Evolutionary conservation across 2,888 invertebrate species (phyloP), one percentile per base, ranked within the genome.

Genomic region (Neria commutata): DNA sequence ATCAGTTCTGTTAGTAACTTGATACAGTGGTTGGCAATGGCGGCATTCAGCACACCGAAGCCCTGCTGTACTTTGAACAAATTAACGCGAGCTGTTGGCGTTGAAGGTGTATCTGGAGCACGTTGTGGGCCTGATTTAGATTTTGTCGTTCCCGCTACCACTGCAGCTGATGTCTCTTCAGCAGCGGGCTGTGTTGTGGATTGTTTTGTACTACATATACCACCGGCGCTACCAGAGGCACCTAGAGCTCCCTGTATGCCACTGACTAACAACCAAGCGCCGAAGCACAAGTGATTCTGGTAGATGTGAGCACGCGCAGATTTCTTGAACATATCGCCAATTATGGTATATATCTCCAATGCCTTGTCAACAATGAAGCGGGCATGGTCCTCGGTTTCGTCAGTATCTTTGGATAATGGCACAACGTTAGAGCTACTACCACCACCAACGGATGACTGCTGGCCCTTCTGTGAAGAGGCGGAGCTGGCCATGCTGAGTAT

Each of bases 231-330:
- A 48, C 89, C 90, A 0, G 90, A 86, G 0, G 85, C 85, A 1
- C 87, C 88, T 54, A 93, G 83, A 61, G 92, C 91, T 62, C 91
- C 90, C 79, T 95, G 94, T 19, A 96, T 85, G 1, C 95, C 95
- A 53, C 91, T 91, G 19, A 95, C 86, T 54, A 95, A 82, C 54
- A 95, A 85, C 95, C 95, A 95, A 0, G 91, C 89, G 8, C 94
- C 94, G 67, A 94, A 89, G 83, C 95, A 86, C 61, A 94, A 85
- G 79, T 95, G 91, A 83, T 96, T 96, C 83, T 95, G 95, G 71
- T 92, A 89, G 48, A 92, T 87, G 89, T 93, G 80, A 50, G 94
- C 92, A 68, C 95, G 86, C 0, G 95, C 93, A 3, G 95, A 95
- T 54, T 86, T 87, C 76, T 90, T 91, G 69, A 95, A 91, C 34